Base-by-base conservation (phyloP, 2,113 vertebrate genomes). In the Cochlearius cochlearius region DNA sequence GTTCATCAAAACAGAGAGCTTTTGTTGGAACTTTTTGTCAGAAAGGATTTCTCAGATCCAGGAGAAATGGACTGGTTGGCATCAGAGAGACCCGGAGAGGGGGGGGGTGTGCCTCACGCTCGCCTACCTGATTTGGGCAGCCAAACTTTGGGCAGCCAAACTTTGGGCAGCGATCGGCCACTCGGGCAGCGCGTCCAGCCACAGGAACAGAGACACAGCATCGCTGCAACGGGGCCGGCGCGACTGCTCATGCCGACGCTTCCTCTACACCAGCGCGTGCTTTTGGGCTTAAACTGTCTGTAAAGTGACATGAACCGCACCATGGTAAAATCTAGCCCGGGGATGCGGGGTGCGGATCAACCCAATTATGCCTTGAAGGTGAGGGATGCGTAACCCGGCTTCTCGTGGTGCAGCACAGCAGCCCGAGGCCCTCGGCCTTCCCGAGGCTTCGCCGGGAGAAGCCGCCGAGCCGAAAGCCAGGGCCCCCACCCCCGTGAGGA, bases 221-320 rank as follows among this genome's bases (percentile, higher is more conserved):
- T 13, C 0, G 1, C 26, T 41, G 16, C 20, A 18, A 11, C 9
- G 6, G 5, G 20, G 9, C 14, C 52, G 5, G 58, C 0, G 5
- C 3, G 26, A 6, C 55, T 3, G 6, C 52, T 34, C 5, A 0
- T 0, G 39, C 15, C 12, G 17, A 3, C 2, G 22, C 11, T 41
- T 41, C 21, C 36, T 7, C 29, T 25, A 6, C 49, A 12, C 12
- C 4, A 5, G 19, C 0, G 19, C 1, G 0, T 2, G 53, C 21
- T 49, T 39, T 64, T 3, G 38, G 45, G 21, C 49, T 45, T 13
- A 4, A 30, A 16, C 14, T 1, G 13, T 7, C 26, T 7, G 45
- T 9, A 3, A 12, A 66, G 47, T 0, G 2, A 6, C 1, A 3
- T 0, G 11, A n/a, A 9, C 10, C 2, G 58, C 3, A 5, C 23